These are phyloP conservation scores for Crax fasciolata DNA, from an alignment of 2,797 vertebrate genomes.

Conservation along the genomic window DNA sequence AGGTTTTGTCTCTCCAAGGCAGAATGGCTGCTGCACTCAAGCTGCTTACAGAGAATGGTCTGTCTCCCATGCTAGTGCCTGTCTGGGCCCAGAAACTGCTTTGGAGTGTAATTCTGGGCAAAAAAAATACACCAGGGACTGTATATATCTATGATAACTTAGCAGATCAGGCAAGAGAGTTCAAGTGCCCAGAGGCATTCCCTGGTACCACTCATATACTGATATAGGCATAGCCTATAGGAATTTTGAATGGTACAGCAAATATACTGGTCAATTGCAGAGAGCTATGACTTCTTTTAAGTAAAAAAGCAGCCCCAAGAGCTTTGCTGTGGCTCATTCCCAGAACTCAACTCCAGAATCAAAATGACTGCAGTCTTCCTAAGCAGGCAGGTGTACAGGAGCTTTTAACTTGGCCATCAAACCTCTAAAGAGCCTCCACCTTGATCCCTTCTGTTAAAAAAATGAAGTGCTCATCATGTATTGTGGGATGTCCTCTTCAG, in stretches of 20 bases:
- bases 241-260: fast-evolving
- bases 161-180: neutral
- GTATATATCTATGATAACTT: neutral
- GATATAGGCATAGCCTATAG: neutral
- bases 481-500: neutral
- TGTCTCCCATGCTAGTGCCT: neutral
- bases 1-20: fast-evolving
- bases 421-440: neutral
- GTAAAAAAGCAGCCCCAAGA: neutral
- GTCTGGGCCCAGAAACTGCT: neutral
- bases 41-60: neutral
- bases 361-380: neutral
- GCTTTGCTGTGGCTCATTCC: neutral
- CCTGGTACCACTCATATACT: neutral
- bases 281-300: neutral
- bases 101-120: neutral
- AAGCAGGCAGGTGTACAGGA: neutral
- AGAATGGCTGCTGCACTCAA: too few relatives aligned
- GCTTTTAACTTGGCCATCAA: neutral
- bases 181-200: neutral
- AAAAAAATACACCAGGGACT: neutral
- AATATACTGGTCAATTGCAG: neutral
- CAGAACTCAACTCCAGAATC: neutral
- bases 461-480: neutral
- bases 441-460: neutral